phyloP scores from a whole-genome alignment of 2,888 invertebrate genomes.

The Melikaiella ostensackeni region DNA sequence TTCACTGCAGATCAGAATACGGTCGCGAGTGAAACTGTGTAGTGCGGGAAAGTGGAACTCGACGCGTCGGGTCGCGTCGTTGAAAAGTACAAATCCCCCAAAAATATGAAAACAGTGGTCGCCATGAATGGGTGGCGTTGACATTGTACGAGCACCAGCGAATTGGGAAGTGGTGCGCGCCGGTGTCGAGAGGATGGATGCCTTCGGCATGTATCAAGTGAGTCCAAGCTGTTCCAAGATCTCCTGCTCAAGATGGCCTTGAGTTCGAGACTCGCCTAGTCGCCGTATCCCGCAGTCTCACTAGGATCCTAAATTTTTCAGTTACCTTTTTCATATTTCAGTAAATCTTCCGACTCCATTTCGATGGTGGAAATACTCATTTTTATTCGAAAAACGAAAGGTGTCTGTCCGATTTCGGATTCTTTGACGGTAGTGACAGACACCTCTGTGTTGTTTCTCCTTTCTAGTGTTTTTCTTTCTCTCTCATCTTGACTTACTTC shows the following conservation, averaged over 20 bases:
- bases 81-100: background rate
- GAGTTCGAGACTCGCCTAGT: conserved; percentile 38
- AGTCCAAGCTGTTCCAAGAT: conserved; percentile 58
- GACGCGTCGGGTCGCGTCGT: conserved; percentile 11
- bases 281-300: conserved; percentile 38
- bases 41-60: background rate
- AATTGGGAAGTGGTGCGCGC: conserved; percentile 39
- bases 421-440: conserved; percentile 9
- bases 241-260: conserved; percentile 38
- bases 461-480: background rate
- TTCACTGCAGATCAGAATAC: background rate
- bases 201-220: conserved; percentile 76
- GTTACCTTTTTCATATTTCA: background rate
- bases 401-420: conserved; percentile 21
- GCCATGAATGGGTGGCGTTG: conserved; percentile 40
- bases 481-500: background rate
- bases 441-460: conserved; percentile 26
- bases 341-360: conserved; percentile 15
- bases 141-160: conserved; percentile 20
- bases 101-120: conserved; percentile 44
- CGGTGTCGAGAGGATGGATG: conserved; percentile 68
- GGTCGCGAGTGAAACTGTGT: conserved; percentile 28
- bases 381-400: conserved; percentile 26
- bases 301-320: background rate
- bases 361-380: conserved; percentile 50